phyloP scores from a whole-genome alignment of 2,113 vertebrate genomes.

The Archocentrus centrarchus region DNA sequence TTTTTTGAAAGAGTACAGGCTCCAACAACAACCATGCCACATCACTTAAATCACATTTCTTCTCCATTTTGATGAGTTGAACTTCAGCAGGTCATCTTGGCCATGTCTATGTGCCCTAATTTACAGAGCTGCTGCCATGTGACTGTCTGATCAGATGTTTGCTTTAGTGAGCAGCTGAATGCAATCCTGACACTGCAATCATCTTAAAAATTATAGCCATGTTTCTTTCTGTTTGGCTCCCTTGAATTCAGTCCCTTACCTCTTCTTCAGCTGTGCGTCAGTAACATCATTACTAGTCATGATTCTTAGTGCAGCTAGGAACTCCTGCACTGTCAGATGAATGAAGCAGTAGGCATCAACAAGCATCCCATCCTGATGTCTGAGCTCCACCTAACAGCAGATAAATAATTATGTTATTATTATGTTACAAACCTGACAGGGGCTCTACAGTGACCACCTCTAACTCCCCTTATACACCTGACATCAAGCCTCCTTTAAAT shows the following conservation, averaged over 20 bases:
- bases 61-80: neutral
- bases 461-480: neutral
- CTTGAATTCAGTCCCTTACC: conserved; percentile 32
- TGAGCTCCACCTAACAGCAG: conserved; percentile 78
- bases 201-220: neutral
- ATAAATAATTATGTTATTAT: neutral
- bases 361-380: conserved; percentile 46
- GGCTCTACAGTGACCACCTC: rapidly evolving
- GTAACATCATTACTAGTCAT: conserved; percentile 83
- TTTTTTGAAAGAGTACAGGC: too few species aligned
- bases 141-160: neutral
- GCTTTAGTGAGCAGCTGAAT: too few species aligned
- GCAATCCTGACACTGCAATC: rapidly evolving
- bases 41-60: neutral
- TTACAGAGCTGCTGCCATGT: rapidly evolving
- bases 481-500: too few species aligned
- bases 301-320: conserved; percentile 87
- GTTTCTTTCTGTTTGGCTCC: neutral
- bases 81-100: neutral
- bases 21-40: neutral
- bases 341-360: conserved; percentile 83
- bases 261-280: conserved; percentile 73
- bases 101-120: rapidly evolving
- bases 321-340: conserved; percentile 91
- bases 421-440: neutral